phyloP scores from a whole-genome alignment of 1,140 invertebrate genomes.

The Coenobita brevimanus region DNA sequence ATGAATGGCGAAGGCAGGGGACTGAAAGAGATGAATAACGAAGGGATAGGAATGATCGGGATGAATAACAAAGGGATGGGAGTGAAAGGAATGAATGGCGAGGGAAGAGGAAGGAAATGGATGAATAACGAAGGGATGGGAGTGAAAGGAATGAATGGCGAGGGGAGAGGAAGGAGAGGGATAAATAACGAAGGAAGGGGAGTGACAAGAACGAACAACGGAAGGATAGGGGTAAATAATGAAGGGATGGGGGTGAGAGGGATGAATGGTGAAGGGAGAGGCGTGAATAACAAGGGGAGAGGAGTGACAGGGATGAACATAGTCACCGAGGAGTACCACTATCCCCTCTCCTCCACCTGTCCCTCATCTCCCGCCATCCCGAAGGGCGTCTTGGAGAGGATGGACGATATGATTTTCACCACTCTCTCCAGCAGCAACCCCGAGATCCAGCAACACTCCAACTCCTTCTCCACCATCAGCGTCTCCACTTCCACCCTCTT shows the following conservation, averaged over 20 bases:
- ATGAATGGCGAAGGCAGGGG: background rate
- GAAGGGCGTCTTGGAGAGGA: constrained; percentile 38
- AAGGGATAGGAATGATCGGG: too few relatives aligned
- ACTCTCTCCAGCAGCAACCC: constrained; percentile 34
- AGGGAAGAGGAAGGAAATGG: too few relatives aligned
- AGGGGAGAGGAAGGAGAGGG: too few relatives aligned
- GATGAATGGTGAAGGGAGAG: background rate
- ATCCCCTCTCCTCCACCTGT: background rate
- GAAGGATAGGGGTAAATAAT: too few relatives aligned
- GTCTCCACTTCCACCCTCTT: background rate
- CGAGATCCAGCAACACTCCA: background rate
- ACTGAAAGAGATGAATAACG: background rate
- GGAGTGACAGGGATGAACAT: background rate
- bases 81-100: too few relatives aligned
- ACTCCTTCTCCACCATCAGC: background rate
- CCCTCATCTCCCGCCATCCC: background rate
- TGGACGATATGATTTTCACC: constrained; percentile 47
- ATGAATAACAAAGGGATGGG: too few relatives aligned
- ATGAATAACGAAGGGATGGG: too few relatives aligned
- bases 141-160: too few relatives aligned
- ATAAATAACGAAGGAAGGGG: too few relatives aligned
- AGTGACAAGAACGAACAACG: too few relatives aligned
- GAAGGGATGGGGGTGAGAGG: background rate
- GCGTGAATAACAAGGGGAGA: too few relatives aligned
- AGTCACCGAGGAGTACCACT: background rate